Evolutionary conservation across 2,797 vertebrate genomes (phyloP), one percentile per base, ranked within the genome.

Genomic region (Anniella stebbinsi): DNA sequence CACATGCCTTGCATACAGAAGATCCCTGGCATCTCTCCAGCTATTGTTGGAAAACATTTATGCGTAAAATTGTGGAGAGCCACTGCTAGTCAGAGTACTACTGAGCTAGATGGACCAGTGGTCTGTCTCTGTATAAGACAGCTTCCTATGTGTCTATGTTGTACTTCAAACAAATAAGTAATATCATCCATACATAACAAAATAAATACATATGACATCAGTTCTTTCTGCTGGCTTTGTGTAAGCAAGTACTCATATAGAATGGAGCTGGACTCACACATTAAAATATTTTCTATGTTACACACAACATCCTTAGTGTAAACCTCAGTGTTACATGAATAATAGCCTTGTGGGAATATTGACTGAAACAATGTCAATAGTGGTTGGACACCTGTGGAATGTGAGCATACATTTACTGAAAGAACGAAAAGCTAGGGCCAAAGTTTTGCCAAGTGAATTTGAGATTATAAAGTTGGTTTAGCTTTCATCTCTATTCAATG

Each of bases 391-490:
- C 73, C 69, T 76, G 72, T 67, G 15, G 45, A 69, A 38, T 77
- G 28, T 57, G 45, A 78, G 30, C 17, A 78, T 78, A 69, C 11
- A n/a, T 84, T 84, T 77, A 69, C 28, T 78, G 81, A 72, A 1
- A 30, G 33, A 28, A 66, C 11, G 1, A 7, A 30, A 45, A 17
- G 60, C 28, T 84, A n/a, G 23, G 28, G 17, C 67, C n/a, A 78
- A 78, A 78, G 73, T 67, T 87, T 41, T 67, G 30, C 30, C n/a
- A 66, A 78, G 4, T 84, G 45, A 89, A 89, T 89, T 57, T 69
- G 25, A 85, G n/a, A 51, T 72, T 73, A 51, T 45, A 69, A 76
- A 15, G 25, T 54, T 81, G 4, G 11, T 78, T 88, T 72, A 41
- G 9, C 21, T 33, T 81, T 77, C 63, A 89, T 89, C 48, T 69